Conservation (phyloP, 2,888 invertebrate species). For the Heliconius sara region DNA sequence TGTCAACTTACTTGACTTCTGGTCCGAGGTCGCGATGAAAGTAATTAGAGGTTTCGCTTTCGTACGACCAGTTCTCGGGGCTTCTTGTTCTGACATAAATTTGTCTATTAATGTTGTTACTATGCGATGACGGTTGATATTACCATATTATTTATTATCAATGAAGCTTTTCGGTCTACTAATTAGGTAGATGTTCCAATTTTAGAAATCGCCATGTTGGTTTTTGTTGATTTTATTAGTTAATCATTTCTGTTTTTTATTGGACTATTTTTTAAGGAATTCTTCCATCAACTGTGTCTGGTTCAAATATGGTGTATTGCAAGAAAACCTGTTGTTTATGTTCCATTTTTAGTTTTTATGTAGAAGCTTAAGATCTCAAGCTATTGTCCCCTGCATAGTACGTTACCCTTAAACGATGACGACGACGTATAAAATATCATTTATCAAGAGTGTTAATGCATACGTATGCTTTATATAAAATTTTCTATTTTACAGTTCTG, state of each 20-base stretch:
- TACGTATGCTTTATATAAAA: neutral
- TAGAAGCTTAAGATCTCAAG: conserved; percentile 28
- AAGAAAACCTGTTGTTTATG: conserved; percentile 32
- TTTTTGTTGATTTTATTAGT: neutral
- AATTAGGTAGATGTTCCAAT: neutral
- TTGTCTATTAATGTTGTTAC: conserved; percentile 37
- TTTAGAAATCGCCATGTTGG: neutral
- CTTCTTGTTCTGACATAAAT: conserved; percentile 39
- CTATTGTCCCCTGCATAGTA: conserved; percentile 38
- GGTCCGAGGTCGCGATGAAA: conserved; percentile 72
- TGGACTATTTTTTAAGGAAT: neutral
- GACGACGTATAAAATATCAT: conserved; percentile 26
- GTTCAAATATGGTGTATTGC: conserved; percentile 27
- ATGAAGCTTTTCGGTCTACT: neutral
- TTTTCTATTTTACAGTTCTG: neutral
- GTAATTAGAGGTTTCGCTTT: conserved; percentile 76
- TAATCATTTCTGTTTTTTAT: neutral
- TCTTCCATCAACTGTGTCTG: neutral
- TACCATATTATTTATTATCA: conserved; percentile 13
- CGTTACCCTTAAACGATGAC: conserved; percentile 36
- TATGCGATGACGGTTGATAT: conserved; percentile 23
- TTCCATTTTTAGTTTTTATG: conserved; percentile 27
- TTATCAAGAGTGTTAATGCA: conserved; percentile 11
- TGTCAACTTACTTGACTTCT: conserved; percentile 49
- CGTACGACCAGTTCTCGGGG: conserved; percentile 62